Evolutionary conservation across 2,888 invertebrate genomes (phyloP), one percentile per base, ranked within the genome.

Genomic region (Erynnis tages): DNA sequence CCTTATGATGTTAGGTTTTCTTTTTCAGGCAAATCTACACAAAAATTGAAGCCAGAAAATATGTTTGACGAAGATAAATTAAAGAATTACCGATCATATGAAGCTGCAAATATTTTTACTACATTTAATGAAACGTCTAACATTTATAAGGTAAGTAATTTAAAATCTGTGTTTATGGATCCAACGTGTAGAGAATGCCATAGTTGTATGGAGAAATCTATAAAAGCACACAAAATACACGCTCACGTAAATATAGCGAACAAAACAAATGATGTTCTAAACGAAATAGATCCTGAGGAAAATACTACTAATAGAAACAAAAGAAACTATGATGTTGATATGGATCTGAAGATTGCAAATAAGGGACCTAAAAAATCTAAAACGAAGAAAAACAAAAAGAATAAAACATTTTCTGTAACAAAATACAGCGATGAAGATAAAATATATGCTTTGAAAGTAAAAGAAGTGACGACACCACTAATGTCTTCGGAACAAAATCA

Each of bases 371-470:
- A 57, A 53, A 69, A 60, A n/a, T 34, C 44, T 10, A 73, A 65
- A 64, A 8, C 56, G 0, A 74, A 64, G 54, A 74, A 63, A 64
- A 14, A 58, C 0, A 75, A 65, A 54, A 73, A 62, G 47, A 68
- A 59, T 34, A 73, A 73, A 61, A 53, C 63, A 3, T 63, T 78
- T 0, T 69, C 69, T 8, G 73, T 85, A 1, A 79, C 76, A 5
- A 83, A 81, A 66, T 83, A 78, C 53, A 73, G 67, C 7, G 58
- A 63, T 0, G 67, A 76, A 5, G 76, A 70, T 1, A 69, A 73
- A 56, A 61, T 81, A 3, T 76, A 72, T 47, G 86, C 80, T 2
- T 44, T 87, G 29, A 79, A 79, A 69, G 64, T 86, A 8, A 79
- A 76, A 58, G 85, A 81, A 66, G 61, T 58, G 1, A 63, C 54